Percentiles rank a stretch among this genome's conserved stretches.
Conservation (phyloP, 2,888 invertebrate genomes). For the Cheilosia grossa region DNA sequence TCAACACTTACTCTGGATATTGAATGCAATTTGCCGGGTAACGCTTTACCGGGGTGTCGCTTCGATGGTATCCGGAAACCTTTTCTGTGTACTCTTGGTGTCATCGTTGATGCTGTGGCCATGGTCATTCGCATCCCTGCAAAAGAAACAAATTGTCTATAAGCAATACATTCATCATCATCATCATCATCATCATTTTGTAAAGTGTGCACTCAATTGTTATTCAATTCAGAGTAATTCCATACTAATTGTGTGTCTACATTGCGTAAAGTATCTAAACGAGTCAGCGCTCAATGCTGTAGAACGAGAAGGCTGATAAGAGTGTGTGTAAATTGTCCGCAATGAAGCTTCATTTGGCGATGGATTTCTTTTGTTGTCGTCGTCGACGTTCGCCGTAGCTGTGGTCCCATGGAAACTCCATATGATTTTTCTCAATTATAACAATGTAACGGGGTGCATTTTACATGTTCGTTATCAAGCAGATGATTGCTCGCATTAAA, state of each 20-base stretch:
- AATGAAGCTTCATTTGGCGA: slow-evolving; percentile 50
- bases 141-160: slow-evolving; percentile 72
- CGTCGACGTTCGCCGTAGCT: neutral
- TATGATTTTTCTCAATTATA: slow-evolving; percentile 63
- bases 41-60: slow-evolving; percentile 84
- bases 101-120: slow-evolving; percentile 88
- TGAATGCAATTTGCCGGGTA: slow-evolving; percentile 83
- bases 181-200: slow-evolving; percentile 4
- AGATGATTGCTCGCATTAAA: slow-evolving; percentile 60
- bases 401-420: slow-evolving; percentile 59
- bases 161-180: slow-evolving; percentile 48
- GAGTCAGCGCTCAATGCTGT: slow-evolving; percentile 39
- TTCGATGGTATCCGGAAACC: slow-evolving; percentile 88
- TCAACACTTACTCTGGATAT: slow-evolving; percentile 83
- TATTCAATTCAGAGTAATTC: slow-evolving; percentile 70
- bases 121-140: slow-evolving; percentile 90
- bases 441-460: slow-evolving; percentile 66
- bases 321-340: slow-evolving; percentile 57
- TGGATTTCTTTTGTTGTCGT: slow-evolving; percentile 52
- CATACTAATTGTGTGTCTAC: slow-evolving; percentile 70
- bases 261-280: slow-evolving; percentile 68
- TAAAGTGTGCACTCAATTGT: slow-evolving; percentile 60
- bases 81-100: slow-evolving; percentile 87
- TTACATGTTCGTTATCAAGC: slow-evolving; percentile 60
- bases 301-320: neutral